phyloP scores from a whole-genome alignment of 2,888 invertebrate genomes.

The Drosophila formosana region DNA sequence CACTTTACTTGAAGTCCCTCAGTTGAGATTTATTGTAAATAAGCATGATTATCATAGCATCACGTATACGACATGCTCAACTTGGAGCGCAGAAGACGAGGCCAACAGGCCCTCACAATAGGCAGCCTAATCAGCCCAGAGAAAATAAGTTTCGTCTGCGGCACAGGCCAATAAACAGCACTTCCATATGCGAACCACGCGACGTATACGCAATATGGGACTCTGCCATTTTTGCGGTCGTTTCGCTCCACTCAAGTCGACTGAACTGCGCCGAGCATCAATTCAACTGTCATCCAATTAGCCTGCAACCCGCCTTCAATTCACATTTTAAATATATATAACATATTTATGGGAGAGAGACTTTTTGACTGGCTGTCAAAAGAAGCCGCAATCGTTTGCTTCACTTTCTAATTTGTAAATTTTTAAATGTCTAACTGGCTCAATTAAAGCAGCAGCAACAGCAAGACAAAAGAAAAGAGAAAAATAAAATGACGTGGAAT shows the following conservation, averaged over 20 bases:
- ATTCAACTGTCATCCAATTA: conserved; percentile 19
- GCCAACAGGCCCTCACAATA: conserved; percentile 16
- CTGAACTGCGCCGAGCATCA: background rate
- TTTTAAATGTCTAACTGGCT: conserved; percentile 49
- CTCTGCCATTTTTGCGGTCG: conserved; percentile 4
- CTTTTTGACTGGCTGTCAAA: conserved; percentile 28
- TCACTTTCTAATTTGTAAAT: conserved; percentile 41
- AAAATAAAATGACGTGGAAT: conserved; percentile 33
- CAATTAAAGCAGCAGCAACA: conserved; percentile 39
- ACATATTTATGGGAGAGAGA: background rate
- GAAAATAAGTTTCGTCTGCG: conserved; percentile 9
- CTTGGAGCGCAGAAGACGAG: background rate
- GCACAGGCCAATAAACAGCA: conserved; percentile 13
- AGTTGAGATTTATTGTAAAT: conserved; percentile 78
- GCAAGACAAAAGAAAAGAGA: background rate
- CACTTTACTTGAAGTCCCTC: conserved; percentile 55
- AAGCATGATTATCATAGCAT: conserved; percentile 80
- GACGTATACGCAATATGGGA: conserved; percentile 31
- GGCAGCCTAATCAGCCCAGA: conserved; percentile 17
- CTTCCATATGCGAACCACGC: conserved; percentile 34
- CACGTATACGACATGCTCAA: conserved; percentile 71
- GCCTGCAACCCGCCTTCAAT: background rate
- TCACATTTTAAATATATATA: background rate
- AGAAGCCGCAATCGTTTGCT: conserved; percentile 24
- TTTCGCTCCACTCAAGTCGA: background rate